Evolutionary conservation across 1,140 invertebrate genomes (phyloP).

Genomic region (Chironomus tepperi): DNA sequence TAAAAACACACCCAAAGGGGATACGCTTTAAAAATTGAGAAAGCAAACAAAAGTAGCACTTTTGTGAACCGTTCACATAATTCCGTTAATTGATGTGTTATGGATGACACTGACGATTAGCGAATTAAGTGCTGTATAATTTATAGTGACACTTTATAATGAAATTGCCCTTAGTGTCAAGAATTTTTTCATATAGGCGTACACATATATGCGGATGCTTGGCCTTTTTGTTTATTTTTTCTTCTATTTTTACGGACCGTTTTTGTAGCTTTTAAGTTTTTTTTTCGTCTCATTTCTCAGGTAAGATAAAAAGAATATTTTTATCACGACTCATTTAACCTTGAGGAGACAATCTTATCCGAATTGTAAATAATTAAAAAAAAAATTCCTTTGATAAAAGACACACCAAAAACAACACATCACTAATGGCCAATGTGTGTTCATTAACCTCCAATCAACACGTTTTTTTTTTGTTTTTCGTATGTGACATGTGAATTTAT

Average conservation of each 20-base stretch:
- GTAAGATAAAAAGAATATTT: too few species aligned
- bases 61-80: neutral
- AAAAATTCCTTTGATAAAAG: neutral
- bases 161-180: constrained; percentile 6
- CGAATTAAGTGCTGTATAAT: neutral
- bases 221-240: neutral
- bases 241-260: neutral
- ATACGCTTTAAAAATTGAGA: too few species aligned
- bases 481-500: neutral
- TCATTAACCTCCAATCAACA: too few species aligned
- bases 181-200: neutral
- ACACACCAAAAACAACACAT: neutral
- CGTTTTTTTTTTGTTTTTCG: neutral
- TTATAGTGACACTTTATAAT: neutral
- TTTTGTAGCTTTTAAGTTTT: neutral
- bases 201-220: neutral
- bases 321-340: too few species aligned
- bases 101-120: constrained; percentile 3
- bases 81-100: neutral
- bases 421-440: too few species aligned
- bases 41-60: too few species aligned
- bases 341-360: neutral
- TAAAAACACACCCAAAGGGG: too few species aligned
- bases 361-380: neutral
- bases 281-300: too few species aligned